A percentile compares a stretch with the other conserved stretches of the same genome.
phyloP scores from a whole-genome alignment of 2,797 vertebrate species.

The Enteromius paludinosus region DNA sequence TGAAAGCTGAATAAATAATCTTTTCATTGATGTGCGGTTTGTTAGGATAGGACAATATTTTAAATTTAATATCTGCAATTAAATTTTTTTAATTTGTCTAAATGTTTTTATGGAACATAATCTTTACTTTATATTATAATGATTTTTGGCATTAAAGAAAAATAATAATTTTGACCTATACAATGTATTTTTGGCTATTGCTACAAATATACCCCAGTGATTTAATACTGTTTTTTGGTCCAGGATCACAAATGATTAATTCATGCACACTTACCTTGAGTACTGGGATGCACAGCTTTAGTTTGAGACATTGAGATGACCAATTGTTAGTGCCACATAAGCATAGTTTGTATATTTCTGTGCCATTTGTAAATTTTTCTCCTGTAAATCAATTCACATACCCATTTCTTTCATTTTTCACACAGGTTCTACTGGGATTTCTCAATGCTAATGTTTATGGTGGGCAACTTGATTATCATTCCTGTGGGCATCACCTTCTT shows the following conservation, averaged over 20 bases:
- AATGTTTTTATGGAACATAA: too few relatives aligned
- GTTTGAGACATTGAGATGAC: not conserved
- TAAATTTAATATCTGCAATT: too few relatives aligned
- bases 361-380: not conserved
- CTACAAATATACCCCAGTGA: too few relatives aligned
- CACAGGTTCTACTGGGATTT: slow-evolving; percentile 99
- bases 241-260: not conserved
- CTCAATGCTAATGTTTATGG: slow-evolving; percentile 98
- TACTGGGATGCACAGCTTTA: not conserved
- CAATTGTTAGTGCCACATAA: not conserved
- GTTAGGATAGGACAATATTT: too few relatives aligned
- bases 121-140: too few relatives aligned
- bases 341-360: not conserved
- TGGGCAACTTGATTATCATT: slow-evolving; percentile 98
- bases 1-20: too few relatives aligned
- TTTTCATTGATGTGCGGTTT: too few relatives aligned
- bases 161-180: too few relatives aligned
- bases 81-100: too few relatives aligned
- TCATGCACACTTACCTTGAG: not conserved
- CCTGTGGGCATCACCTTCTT: slow-evolving; percentile 99
- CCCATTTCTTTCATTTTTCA: slow-evolving; percentile 14
- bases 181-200: too few relatives aligned
- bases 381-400: not conserved
- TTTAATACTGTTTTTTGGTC: too few relatives aligned
- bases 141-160: too few relatives aligned